A percentile compares a stretch with the other conserved stretches of the same genome.
Evolutionary conservation across 2,113 vertebrate genomes (phyloP).

Genomic region (Gopherus evgoodei): DNA sequence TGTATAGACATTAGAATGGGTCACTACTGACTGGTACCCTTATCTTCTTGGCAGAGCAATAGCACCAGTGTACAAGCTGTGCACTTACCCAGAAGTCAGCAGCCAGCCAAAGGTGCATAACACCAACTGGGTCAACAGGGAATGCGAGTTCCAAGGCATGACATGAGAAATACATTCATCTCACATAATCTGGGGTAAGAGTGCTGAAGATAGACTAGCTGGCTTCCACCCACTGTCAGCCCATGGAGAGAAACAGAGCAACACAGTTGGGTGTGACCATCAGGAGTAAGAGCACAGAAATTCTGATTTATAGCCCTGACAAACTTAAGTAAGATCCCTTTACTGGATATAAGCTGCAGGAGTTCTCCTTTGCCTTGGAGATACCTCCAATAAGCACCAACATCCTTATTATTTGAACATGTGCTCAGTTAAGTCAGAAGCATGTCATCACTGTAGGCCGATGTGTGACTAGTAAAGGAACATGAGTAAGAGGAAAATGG

Average conservation of each 20-base stretch:
- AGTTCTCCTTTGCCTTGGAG: conserved; percentile 47
- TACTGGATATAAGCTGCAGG: not conserved
- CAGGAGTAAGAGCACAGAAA: conserved; percentile 67
- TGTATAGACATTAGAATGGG: conserved; percentile 9
- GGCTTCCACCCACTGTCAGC: conserved; percentile 77
- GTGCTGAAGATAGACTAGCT: conserved; percentile 77
- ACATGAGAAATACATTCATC: conserved; percentile 77
- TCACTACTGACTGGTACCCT: conserved; percentile 66
- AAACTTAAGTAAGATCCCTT: conserved; percentile 51
- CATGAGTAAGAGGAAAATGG: not conserved
- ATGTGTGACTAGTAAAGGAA: not conserved
- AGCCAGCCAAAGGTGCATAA: conserved; percentile 76
- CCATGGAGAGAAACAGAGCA: conserved; percentile 77
- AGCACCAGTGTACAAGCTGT: conserved; percentile 75
- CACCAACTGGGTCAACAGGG: conserved; percentile 77
- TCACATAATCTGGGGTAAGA: conserved; percentile 77
- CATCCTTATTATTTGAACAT: not conserved
- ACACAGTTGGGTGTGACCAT: conserved; percentile 76
- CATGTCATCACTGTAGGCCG: not conserved
- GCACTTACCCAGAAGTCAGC: conserved; percentile 74
- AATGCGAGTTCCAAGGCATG: conserved; percentile 75
- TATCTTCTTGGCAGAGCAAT: conserved; percentile 67
- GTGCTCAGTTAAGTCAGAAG: not conserved
- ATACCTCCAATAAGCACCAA: conserved; percentile 45
- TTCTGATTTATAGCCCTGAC: conserved; percentile 66